These are phyloP conservation scores for Channa maculata DNA, from an alignment of 2,113 vertebrate genomes.

Conservation along the genomic window DNA sequence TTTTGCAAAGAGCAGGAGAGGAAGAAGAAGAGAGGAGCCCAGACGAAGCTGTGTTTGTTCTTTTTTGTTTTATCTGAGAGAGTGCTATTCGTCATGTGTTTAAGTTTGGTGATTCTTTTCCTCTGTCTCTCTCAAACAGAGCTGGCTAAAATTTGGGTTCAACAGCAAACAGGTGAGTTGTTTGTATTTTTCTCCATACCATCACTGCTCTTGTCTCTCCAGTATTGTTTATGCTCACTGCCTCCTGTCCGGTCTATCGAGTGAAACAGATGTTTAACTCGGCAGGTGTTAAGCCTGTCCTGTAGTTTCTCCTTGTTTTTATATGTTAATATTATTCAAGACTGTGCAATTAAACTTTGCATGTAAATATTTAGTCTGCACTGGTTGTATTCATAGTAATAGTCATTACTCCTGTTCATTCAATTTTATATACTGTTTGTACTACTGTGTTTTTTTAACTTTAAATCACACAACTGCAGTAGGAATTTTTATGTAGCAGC, in stretches of 20 bases:
- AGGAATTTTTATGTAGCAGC: conserved; percentile 41
- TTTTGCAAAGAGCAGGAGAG: conserved; percentile 41
- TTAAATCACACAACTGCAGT: conserved; percentile 27
- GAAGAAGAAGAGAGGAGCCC: conserved; percentile 23
- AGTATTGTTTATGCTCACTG: background rate
- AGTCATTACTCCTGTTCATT: background rate
- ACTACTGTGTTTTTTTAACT: conserved; percentile 11
- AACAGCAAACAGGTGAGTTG: conserved; percentile 73
- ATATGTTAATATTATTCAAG: background rate
- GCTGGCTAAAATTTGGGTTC: conserved; percentile 52
- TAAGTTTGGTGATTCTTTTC: conserved; percentile 56
- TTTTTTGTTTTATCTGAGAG: conserved; percentile 18
- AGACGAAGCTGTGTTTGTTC: conserved; percentile 1
- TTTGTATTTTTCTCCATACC: conserved; percentile 3
- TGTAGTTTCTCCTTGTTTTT: background rate
- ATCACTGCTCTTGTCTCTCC: background rate
- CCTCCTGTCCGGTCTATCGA: background rate
- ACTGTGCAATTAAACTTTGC: background rate
- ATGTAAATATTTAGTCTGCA: background rate
- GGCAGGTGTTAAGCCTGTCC: background rate
- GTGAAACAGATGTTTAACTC: background rate
- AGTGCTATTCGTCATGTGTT: conserved; percentile 59
- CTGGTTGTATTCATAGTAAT: background rate
- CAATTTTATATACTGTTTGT: background rate
- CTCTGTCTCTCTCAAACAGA: conserved; percentile 61